These are phyloP conservation scores for Thunnus thynnus DNA, from an alignment of 2,113 vertebrate species.

Conservation along the genomic window DNA sequence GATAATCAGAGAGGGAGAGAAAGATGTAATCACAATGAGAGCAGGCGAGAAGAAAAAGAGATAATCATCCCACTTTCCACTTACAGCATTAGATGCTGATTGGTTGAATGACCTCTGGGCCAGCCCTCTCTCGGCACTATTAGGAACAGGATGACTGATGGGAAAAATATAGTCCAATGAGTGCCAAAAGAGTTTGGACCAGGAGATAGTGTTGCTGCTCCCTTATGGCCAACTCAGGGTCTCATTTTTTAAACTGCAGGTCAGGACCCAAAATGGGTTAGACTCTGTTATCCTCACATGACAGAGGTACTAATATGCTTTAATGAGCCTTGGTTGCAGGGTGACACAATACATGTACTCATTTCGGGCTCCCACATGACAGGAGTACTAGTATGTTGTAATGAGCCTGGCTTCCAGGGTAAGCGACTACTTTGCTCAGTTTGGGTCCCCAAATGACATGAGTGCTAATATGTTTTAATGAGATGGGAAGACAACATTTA, in stretches of 20 bases:
- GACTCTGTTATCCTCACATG: conserved; percentile 52
- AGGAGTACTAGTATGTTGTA: conserved; percentile 44
- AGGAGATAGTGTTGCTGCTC: conserved; percentile 39
- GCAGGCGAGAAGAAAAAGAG: conserved; percentile 45
- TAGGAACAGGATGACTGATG: conserved; percentile 63
- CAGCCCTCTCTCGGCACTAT: conserved; percentile 52
- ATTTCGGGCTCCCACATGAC: conserved; percentile 45
- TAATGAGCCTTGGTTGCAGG: conserved; percentile 55
- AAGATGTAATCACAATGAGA: conserved; percentile 60
- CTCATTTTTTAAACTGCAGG: conserved; percentile 50
- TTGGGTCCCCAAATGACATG: conserved; percentile 37
- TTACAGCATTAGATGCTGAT: conserved; percentile 64
- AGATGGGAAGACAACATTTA: conserved; percentile 39
- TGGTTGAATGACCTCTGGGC: conserved; percentile 71
- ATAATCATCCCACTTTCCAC: conserved; percentile 69
- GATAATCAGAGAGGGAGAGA: conserved; percentile 49
- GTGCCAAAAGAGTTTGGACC: conserved; percentile 41
- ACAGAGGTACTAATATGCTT: conserved; percentile 59
- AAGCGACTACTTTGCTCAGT: conserved; percentile 29
- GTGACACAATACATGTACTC: conserved; percentile 41
- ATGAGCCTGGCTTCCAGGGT: conserved; percentile 39
- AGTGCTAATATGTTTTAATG: conserved; percentile 63
- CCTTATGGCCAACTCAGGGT: conserved; percentile 22
- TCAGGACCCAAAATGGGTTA: conserved; percentile 49
- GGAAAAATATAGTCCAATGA: conserved; percentile 52